Base-by-base conservation (phyloP, 2,888 invertebrate genomes). In the Calameuta filiformis region DNA sequence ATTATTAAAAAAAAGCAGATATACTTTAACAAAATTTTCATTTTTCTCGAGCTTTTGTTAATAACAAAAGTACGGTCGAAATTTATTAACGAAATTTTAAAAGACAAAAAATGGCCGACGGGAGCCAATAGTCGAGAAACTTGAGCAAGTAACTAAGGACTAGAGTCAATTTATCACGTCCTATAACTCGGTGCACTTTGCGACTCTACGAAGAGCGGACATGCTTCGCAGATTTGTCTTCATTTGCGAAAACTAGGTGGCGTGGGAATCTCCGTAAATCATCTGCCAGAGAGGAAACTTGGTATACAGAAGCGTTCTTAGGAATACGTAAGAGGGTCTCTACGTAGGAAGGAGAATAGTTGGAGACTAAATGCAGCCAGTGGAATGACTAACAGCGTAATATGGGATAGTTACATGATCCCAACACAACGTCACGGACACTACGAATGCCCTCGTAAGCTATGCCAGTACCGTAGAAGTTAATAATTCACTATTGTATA, bases 401-500 rank as follows among this genome's bases (percentile, higher is more conserved):
- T 81, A 81, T 77, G 79, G 79, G 76, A 80, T 79, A 79, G 79
- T 82, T 83, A 83, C 78, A 81, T 83, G 80, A 79, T 33, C 12
- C 31, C n/a, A 15, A 56, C 9, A 23, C 23, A 56, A 56, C 40
- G 40, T 23, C 40, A 56, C 40, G 23, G 23, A 9, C 40, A 9
- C 40, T 56, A 56, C 40, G 40, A 40, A 40, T 23, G 15, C 23
- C 23, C 40, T 56, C 23, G 40, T 56, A 56, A 56, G 23, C 23
- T 23, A 15, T 15, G 23, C 2, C 40, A 56, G 40, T 56, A 23
- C 0, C 23, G 2, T 40, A 15, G 15, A 56, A 23, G 40, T 2
- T 56, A 23, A 56, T 56, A 9, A 56, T 9, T 23, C 40, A 23
- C 6, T 31, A 31, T 31, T 23, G 6, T 23, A 40, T 23, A 15